Evolutionary conservation across 2,888 invertebrate species (phyloP).

Genomic region (Torymus aiolomorphi): DNA sequence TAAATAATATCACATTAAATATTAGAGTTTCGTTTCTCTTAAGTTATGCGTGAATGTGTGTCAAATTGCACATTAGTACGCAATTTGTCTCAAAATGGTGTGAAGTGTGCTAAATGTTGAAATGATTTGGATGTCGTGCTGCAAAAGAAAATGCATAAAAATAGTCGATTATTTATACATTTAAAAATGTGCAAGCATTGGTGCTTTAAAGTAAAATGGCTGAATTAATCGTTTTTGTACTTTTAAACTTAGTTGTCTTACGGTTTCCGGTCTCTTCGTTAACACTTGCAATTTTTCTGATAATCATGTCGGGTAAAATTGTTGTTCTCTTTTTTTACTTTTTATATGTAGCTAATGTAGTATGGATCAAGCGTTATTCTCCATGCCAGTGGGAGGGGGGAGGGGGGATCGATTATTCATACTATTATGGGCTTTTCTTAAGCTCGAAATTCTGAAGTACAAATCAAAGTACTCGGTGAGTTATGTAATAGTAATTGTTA

Average conservation of each 20-base stretch:
- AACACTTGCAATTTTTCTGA: conserved; percentile 17
- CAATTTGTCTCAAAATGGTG: neutral
- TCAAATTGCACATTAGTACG: neutral
- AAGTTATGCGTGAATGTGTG: neutral
- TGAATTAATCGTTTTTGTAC: conserved; percentile 40
- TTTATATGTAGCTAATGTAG: conserved; percentile 39
- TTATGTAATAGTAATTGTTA: conserved; percentile 47
- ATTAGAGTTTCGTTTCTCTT: neutral
- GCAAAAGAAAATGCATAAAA: conserved; percentile 10
- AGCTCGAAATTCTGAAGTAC: conserved; percentile 51
- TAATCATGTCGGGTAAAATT: conserved; percentile 22
- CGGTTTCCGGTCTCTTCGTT: conserved; percentile 33
- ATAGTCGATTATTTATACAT: conserved; percentile 34
- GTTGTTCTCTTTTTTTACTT: conserved; percentile 46
- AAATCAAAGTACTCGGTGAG: conserved; percentile 52
- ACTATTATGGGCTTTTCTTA: conserved; percentile 20
- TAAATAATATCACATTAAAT: conserved; percentile 4
- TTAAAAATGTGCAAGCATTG: conserved; percentile 31
- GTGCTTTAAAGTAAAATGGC: conserved; percentile 41
- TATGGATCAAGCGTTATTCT: conserved; percentile 33
- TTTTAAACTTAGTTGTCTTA: conserved; percentile 36
- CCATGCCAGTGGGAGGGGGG: conserved; percentile 13
- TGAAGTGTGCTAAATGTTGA: conserved; percentile 24
- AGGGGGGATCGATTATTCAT: conserved; percentile 36
- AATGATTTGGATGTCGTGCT: neutral